Evolutionary conservation across 1,140 invertebrate genomes (phyloP), one percentile per base, ranked within the genome.

Genomic region (Sycophila sp.): DNA sequence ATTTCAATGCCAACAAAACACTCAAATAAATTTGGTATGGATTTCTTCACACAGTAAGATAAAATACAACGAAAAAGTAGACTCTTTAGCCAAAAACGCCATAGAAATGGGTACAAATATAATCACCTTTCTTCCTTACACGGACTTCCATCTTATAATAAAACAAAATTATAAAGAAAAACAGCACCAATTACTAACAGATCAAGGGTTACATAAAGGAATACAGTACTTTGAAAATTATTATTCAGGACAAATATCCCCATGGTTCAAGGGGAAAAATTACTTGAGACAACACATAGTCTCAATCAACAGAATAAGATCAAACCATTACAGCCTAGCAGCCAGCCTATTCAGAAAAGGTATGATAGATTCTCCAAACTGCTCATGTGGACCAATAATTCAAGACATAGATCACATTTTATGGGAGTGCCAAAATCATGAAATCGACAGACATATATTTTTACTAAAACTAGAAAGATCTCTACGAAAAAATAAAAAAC

Each of bases 301-400:
- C 0, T 38, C 42, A 2, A 34, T 65, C 1, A 51, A 51, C 47
- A 47, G 62, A 26, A 3, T 38, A 1, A 32, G 62, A 51, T 42
- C 62, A 2, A 53, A 65, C 19, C 62, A 65, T 17, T 65, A 65
- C 30, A 49, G 30, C 13, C 19, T 65, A 11, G 47, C 26, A 3
- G 42, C 47, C 47, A 58, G 55, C 17, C 34, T 58, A 7, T 13
- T 22, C 55, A 58, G 55, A 8, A 58, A 58, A 58, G 40, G 40
- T 24, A 15, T 38, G 28, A 38, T 38, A 11, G 8, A 36, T 4
- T 58, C 55, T 1, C 32, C 55, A 11, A 22, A 19, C 6, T 58
- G 55, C 32, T 1, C 13, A 58, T 58, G 55, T 24, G 55, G 55
- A 4, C 15, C 1, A 7, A 24, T 24, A 1, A 10, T 8, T 5